Evolutionary conservation across 2,888 invertebrate genomes (phyloP).

Genomic region (Automeris io): DNA sequence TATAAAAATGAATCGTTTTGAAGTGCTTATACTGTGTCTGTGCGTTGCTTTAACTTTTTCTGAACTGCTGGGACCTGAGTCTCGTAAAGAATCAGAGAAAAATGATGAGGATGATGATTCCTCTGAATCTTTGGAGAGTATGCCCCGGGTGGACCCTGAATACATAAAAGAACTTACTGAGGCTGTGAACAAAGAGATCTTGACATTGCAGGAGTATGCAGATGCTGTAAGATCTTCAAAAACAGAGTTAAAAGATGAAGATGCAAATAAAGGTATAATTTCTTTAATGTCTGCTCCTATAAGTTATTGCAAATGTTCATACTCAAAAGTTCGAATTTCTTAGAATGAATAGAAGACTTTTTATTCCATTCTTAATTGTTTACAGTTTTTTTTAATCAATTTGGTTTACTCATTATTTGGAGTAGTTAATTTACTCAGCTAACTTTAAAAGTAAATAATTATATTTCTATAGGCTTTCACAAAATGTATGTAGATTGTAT

Average conservation of each 20-base stretch:
- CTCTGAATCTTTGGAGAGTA: constrained; percentile 22
- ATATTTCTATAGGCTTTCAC: too few species aligned
- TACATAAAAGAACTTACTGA: constrained; percentile 47
- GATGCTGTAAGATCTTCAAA: constrained; percentile 38
- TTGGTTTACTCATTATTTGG: too few species aligned
- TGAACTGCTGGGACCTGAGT: constrained; percentile 56
- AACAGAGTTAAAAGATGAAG: constrained; percentile 13
- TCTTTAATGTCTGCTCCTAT: too few species aligned
- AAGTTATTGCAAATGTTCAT: neutral
- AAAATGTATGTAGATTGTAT: too few species aligned
- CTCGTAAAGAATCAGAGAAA: constrained; percentile 34
- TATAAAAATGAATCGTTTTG: constrained; percentile 41
- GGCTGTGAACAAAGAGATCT: constrained; percentile 48
- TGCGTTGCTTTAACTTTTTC: constrained; percentile 41
- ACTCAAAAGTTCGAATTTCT: neutral
- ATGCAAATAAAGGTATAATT: constrained; percentile 25
- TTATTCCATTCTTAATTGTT: too few species aligned
- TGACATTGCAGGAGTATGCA: constrained; percentile 47
- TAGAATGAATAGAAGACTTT: too few species aligned
- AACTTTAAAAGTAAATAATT: too few species aligned
- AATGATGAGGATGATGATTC: constrained; percentile 39
- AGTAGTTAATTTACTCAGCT: too few species aligned
- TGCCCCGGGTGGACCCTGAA: constrained; percentile 31
- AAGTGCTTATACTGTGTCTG: constrained; percentile 38
- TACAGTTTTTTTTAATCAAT: too few species aligned